Percentiles rank a stretch among this genome's conserved stretches.
These are phyloP conservation scores for Pocillopora meandrina DNA, from an alignment of 92 coral and sea anemone genomes.

Conservation along the genomic window DNA sequence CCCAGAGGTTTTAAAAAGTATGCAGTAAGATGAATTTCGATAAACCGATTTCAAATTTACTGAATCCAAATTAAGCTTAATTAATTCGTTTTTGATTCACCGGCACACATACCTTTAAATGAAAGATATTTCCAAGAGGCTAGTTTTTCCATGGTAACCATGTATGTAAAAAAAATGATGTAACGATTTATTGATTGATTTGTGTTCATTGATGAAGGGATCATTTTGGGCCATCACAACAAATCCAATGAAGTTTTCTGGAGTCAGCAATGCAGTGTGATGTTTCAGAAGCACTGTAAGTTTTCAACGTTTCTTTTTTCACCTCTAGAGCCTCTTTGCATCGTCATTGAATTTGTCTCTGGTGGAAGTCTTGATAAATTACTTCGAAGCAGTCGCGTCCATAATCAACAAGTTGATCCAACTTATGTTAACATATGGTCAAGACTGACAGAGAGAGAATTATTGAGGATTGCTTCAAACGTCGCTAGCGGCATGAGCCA, in stretches of 20 bases:
- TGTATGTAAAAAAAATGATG: too few relatives aligned
- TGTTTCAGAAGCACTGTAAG: background rate
- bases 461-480: constrained; percentile 64
- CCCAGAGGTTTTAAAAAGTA: too few relatives aligned
- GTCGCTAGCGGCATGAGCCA: constrained; percentile 75
- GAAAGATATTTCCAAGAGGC: too few relatives aligned
- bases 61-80: too few relatives aligned
- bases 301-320: background rate
- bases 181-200: too few relatives aligned
- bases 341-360: constrained; percentile 75
- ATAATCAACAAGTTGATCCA: background rate
- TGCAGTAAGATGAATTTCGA: too few relatives aligned
- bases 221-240: background rate
- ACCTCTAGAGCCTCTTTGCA: constrained; percentile 63
- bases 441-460: constrained; percentile 71
- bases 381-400: constrained; percentile 59
- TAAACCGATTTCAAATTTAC: too few relatives aligned
- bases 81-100: too few relatives aligned
- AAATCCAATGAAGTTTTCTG: background rate
- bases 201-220: background rate
- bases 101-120: too few relatives aligned
- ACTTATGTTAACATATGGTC: constrained; percentile 67
- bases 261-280: background rate
- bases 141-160: too few relatives aligned
- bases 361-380: constrained; percentile 46